Conservation (phyloP, 2,888 invertebrate species). For the Iselma pallidipennis region DNA sequence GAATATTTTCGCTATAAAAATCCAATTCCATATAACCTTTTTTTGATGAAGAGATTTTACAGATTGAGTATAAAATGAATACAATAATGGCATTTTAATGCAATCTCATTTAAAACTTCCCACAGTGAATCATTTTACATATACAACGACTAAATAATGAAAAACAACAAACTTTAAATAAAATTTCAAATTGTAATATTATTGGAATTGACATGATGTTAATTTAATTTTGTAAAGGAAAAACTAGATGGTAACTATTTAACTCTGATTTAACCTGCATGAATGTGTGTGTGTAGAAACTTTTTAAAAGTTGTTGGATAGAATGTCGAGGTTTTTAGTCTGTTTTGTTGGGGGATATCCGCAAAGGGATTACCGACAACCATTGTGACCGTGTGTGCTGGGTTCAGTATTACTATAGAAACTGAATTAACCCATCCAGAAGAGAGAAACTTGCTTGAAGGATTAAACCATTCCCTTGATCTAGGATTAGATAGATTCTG, state of each 20-base stretch:
- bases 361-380: conserved; percentile 45
- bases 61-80: conserved; percentile 7
- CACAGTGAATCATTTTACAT: not conserved
- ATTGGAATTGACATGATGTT: too few species aligned
- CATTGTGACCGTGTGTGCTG: conserved; percentile 48
- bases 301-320: conserved; percentile 48
- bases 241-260: too few species aligned
- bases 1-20: conserved; percentile 25
- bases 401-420: conserved; percentile 44
- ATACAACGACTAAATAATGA: not conserved
- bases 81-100: conserved; percentile 17
- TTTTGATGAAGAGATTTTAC: conserved; percentile 6
- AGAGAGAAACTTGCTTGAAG: conserved; percentile 51
- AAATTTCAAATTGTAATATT: too few species aligned
- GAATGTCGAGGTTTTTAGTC: conserved; percentile 51
- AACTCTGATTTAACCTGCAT: not conserved
- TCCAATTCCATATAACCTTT: conserved; percentile 9
- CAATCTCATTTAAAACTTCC: conserved; percentile 4
- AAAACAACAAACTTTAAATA: too few species aligned
- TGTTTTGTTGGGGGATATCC: conserved; percentile 47
- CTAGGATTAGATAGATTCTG: conserved; percentile 51
- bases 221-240: too few species aligned
- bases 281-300: too few species aligned
- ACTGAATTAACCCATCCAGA: conserved; percentile 51
- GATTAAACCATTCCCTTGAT: conserved; percentile 53